Evolutionary conservation across 2,888 invertebrate species (phyloP).

Genomic region (Eupelmus urozonus): DNA sequence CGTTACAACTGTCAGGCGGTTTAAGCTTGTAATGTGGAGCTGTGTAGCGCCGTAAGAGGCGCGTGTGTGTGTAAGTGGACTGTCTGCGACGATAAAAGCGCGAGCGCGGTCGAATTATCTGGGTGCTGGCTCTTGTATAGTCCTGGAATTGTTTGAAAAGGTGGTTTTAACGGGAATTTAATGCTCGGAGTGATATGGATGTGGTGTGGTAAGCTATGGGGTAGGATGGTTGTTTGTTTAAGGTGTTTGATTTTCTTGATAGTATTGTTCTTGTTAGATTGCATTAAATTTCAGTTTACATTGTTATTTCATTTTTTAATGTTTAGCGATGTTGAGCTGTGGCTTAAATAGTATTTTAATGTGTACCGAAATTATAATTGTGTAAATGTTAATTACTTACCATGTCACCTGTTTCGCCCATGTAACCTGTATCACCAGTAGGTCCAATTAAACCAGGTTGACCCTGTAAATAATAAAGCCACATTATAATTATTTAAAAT

Average conservation of each 20-base stretch:
- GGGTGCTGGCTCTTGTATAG: not conserved
- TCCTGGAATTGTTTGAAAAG: conserved; percentile 35
- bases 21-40: not conserved
- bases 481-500: not conserved
- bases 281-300: not conserved
- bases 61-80: conserved; percentile 12
- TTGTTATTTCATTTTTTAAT: not conserved
- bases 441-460: conserved; percentile 70
- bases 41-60: not conserved
- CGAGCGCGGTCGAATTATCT: not conserved
- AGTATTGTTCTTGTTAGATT: too few relatives aligned
- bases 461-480: conserved; percentile 65
- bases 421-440: conserved; percentile 72
- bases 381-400: conserved; percentile 67
- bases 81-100: not conserved
- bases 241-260: too few relatives aligned
- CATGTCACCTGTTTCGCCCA: conserved; percentile 71
- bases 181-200: too few relatives aligned
- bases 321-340: too few relatives aligned
- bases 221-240: too few relatives aligned
- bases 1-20: not conserved
- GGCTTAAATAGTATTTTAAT: too few relatives aligned
- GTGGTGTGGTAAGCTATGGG: too few relatives aligned
- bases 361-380: too few relatives aligned
- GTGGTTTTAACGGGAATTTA: not conserved